Evolutionary conservation across 2,888 invertebrate species (phyloP), one percentile per base, ranked within the genome.

Genomic region (Eupithecia centaureata): DNA sequence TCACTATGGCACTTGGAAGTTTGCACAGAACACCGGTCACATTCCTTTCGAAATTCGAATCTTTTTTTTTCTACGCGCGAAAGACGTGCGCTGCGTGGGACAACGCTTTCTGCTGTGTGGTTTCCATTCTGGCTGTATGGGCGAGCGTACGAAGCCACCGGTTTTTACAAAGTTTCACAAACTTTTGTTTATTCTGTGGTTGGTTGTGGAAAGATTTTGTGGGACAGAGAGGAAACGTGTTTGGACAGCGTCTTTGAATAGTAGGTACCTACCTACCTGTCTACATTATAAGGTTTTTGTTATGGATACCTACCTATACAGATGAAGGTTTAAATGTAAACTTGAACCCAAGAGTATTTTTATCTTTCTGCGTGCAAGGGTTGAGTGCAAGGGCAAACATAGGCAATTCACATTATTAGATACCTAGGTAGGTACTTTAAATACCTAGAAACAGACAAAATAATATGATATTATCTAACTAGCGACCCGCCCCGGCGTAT

Each of bases 1-100:
- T 89, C 88, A 89, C 89, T 88, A 92, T 91, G 91, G 91, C 92
- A 92, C 92, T 84, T 86, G 76, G 81, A 84, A 81, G 82, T 80
- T 85, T 78, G 70, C 67, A 74, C 79, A 77, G 74, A 77, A 81
- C 84, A 84, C 82, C 77, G 84, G 81, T 91, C 88, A 91, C 92
- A 91, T 92, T 89, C 88, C 90, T 75, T 80, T 86, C 82, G 77
- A 83, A 81, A 82, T 76, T 82, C 81, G 83, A 86, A 85, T 86
- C 78, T 83, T 79, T 84, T 75, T 79, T 81, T 82, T 82, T 82
- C 81, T 81, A 76, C 78, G 76, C 74, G 75, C 79, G 78, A 68
- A 75, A 66, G 67, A 71, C 90, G 90, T 90, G 81, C 88, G 82
- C 87, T 85, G 85, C 87, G 80, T 82, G 82, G 82, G 85, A 83